Evolutionary conservation across 2,888 invertebrate genomes (phyloP).

Genomic region (Cremastinae sp.): DNA sequence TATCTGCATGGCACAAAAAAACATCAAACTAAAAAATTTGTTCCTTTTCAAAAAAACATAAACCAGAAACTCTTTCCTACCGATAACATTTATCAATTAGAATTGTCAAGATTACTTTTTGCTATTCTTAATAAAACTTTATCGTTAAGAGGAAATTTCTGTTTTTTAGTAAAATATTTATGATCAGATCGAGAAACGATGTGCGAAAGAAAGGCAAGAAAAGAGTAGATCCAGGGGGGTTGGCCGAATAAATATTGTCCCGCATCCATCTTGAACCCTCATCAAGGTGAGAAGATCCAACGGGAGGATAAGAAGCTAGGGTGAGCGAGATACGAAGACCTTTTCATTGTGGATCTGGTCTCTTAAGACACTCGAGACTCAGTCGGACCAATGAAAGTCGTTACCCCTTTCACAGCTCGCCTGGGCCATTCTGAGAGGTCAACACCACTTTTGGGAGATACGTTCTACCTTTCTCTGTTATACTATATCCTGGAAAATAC

Average conservation of each 20-base stretch:
- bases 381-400: conserved; percentile 38
- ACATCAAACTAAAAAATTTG: too few species aligned
- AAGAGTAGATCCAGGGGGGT: conserved; percentile 50
- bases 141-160: conserved; percentile 34
- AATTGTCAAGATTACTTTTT: too few species aligned
- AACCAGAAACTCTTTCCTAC: too few species aligned
- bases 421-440: conserved; percentile 71
- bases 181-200: conserved; percentile 14
- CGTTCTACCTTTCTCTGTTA: conserved; percentile 34
- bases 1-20: too few species aligned
- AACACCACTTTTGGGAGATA: conserved; percentile 71
- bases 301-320: conserved; percentile 1
- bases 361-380: conserved; percentile 18
- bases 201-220: conserved; percentile 15
- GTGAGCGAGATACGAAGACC: conserved; percentile 4
- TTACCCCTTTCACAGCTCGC: conserved; percentile 38
- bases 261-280: conserved; percentile 77
- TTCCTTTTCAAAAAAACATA: too few species aligned
- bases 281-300: conserved; percentile 67
- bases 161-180: conserved; percentile 22
- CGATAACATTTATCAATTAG: too few species aligned
- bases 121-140: too few species aligned
- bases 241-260: conserved; percentile 70
- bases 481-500: conserved; percentile 26
- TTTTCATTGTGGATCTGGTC: conserved; percentile 13